These are phyloP conservation scores for Anguilla megastoma DNA, from an alignment of 2,797 vertebrate genomes.

Conservation along the genomic window DNA sequence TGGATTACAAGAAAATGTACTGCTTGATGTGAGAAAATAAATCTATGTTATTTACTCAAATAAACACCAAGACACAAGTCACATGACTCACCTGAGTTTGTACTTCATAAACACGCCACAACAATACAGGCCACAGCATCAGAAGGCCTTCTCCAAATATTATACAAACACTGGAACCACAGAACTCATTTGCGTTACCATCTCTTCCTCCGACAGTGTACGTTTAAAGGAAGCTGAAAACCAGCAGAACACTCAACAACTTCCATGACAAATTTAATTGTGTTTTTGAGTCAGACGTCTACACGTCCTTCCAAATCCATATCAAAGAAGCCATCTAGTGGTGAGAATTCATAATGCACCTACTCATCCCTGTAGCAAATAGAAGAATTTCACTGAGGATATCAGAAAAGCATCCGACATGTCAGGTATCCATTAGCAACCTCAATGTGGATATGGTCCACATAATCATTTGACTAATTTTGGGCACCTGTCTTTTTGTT, in stretches of 20 bases:
- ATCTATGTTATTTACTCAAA: conserved; percentile 74
- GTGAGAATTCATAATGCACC: not conserved
- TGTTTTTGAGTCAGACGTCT: not conserved
- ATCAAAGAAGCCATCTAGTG: conserved; percentile 9
- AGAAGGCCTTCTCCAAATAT: not conserved
- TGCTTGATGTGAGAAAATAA: conserved; percentile 68
- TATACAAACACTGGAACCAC: not conserved
- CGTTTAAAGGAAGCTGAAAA: too few species aligned
- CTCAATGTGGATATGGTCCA: not conserved
- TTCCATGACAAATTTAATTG: not conserved
- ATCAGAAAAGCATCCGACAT: not conserved
- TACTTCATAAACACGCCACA: conserved; percentile 1
- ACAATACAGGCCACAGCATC: not conserved
- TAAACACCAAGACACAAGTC: conserved; percentile 67
- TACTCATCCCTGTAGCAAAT: not conserved
- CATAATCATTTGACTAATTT: not conserved
- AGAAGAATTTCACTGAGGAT: not conserved
- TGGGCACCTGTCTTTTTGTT: not conserved
- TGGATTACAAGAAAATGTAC: conserved; percentile 67
- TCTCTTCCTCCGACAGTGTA: not conserved
- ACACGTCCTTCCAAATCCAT: not conserved
- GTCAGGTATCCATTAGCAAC: not conserved
- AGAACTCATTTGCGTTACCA: not conserved
- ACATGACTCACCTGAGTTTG: not conserved
- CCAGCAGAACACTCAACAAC: not conserved